phyloP scores from a whole-genome alignment of 2,113 vertebrate genomes.

The Promerops cafer region DNA sequence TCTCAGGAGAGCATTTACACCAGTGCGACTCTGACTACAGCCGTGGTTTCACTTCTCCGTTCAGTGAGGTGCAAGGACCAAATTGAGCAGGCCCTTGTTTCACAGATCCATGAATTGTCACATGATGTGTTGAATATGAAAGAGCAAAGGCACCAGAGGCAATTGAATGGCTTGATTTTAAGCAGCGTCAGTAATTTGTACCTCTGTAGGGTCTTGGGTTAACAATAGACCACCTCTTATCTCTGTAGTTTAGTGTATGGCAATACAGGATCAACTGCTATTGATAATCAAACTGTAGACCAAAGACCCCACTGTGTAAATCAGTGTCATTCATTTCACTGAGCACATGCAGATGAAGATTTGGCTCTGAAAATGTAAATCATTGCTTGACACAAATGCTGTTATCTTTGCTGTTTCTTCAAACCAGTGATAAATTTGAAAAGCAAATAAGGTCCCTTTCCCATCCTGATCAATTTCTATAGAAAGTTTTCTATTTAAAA shows the following conservation, averaged over 20 bases:
- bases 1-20: not conserved
- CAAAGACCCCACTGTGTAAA: not conserved
- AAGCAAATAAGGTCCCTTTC: not conserved
- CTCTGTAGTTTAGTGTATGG: not conserved
- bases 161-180: not conserved
- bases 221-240: not conserved
- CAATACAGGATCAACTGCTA: not conserved
- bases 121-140: not conserved
- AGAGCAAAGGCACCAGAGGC: not conserved
- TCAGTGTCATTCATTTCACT: not conserved
- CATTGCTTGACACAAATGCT: not conserved
- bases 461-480: not conserved
- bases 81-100: not conserved
- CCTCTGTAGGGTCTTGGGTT: not conserved
- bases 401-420: not conserved
- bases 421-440: not conserved
- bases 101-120: not conserved
- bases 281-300: not conserved
- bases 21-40: rapidly evolving
- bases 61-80: not conserved
- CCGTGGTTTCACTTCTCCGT: rapidly evolving
- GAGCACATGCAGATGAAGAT: not conserved
- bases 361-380: not conserved
- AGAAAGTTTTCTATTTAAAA: not conserved
- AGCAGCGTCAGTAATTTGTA: not conserved